phyloP scores from a whole-genome alignment of 1,140 invertebrate genomes.

The Sycophila sp. region DNA sequence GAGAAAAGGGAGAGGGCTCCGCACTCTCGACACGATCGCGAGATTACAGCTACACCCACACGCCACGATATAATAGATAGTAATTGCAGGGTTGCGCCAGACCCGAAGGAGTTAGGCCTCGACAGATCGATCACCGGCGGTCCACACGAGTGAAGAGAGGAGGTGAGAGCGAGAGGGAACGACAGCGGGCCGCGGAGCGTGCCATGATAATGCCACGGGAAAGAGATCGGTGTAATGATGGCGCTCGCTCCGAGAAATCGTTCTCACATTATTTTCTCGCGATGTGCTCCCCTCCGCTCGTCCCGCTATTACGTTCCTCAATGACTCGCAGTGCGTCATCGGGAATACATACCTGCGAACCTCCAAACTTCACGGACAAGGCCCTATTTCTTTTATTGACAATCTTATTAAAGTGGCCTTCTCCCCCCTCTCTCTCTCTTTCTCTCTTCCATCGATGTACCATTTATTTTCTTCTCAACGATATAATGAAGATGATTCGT shows the following conservation, averaged over 20 bases:
- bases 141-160: constrained; percentile 21
- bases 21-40: constrained; percentile 27
- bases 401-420: neutral
- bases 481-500: no score
- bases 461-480: no score
- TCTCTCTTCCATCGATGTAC: neutral
- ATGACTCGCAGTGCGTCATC: neutral
- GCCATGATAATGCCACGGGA: constrained; percentile 42
- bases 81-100: constrained; percentile 51
- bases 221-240: constrained; percentile 45
- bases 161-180: neutral
- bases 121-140: constrained; percentile 34
- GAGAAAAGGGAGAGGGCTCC: neutral
- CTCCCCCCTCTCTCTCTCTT: neutral
- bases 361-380: neutral
- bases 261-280: constrained; percentile 52
- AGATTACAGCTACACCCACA: constrained; percentile 45
- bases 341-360: no score
- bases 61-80: constrained; percentile 53
- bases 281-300: constrained; percentile 12
- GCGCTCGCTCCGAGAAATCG: constrained; percentile 29
- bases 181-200: constrained; percentile 26
- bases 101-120: constrained; percentile 39
- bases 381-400: no score
- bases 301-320: neutral